A percentile compares a stretch with the other conserved stretches of the same genome.
These are phyloP conservation scores for Biston stratarius DNA, from an alignment of 2,888 invertebrate species.

Conservation along the genomic window DNA sequence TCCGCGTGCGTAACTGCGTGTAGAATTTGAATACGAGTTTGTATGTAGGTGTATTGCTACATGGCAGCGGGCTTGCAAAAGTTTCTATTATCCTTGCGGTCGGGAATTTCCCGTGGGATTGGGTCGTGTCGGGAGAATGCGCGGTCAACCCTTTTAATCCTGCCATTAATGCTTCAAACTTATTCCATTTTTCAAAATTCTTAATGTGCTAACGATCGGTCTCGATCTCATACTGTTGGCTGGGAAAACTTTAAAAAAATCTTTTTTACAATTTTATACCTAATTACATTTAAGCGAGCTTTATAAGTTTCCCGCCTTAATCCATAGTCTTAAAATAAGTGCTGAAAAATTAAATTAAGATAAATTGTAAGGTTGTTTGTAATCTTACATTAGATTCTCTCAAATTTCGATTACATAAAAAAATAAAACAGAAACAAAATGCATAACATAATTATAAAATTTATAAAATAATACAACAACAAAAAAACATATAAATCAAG, in stretches of 20 bases:
- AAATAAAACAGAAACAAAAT: no score
- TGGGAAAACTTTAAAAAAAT: background rate
- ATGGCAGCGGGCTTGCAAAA: constrained; percentile 44
- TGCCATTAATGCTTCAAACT: constrained; percentile 34
- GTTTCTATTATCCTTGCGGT: constrained; percentile 48
- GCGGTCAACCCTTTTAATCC: constrained; percentile 42
- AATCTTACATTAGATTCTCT: no score
- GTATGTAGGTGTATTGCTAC: constrained; percentile 44
- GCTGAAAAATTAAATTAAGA: no score
- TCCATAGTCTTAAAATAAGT: background rate
- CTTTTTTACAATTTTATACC: background rate
- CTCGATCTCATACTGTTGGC: constrained; percentile 5
- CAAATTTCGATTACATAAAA: no score
- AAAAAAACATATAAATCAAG: no score
- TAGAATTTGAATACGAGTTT: constrained; percentile 63
- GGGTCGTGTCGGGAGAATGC: constrained; percentile 33
- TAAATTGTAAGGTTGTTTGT: no score
- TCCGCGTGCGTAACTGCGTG: constrained; percentile 56
- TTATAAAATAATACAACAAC: no score
- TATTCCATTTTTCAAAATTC: constrained; percentile 31
- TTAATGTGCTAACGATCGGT: constrained; percentile 21
- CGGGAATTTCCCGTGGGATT: constrained; percentile 42
- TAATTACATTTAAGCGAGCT: background rate
- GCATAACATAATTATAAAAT: no score
- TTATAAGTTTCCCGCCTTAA: background rate